Evolutionary conservation across 1,140 invertebrate species (phyloP), one percentile per base, ranked within the genome.

Genomic region (Halesus radiatus): DNA sequence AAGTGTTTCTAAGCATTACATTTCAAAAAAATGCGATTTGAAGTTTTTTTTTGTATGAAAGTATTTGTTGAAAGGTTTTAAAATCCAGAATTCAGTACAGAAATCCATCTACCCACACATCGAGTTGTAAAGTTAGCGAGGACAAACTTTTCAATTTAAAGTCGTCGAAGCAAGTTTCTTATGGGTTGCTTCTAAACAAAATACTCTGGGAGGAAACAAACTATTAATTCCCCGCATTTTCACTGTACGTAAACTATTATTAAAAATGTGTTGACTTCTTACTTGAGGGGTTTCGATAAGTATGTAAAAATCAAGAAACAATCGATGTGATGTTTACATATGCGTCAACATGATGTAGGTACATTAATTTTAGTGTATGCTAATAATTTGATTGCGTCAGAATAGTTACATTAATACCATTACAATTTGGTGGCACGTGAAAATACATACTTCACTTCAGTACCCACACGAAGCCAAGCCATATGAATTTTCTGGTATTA

Each of bases 401-500:
- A 75, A 58, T 58, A 74, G 72, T 75, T 75, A 56, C 72, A 58
- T 58, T 75, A 56, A 58, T 75, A 56, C n/a, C 52, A 60, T 56
- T 37, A 32, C 54, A 56, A 45, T 58, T 26, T 37, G 18, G 22
- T 56, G 70, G 53, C 23, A 37, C 53, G 53, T 32, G 54, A 26
- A 60, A 72, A 72, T 52, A 50, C 29, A 20, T 72, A 60, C 56
- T 60, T 72, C 37, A 45, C 37, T 45, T 23, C 32, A 23, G 26
- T 29, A 29, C 37, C 37, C n/a, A n/a, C n/a, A 13, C 7, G n/a
- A 72, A 18, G 68, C 26, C 62, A 66, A 29, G 32, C 74, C 62
- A 68, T 53, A 76, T 53, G 66, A 66, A 83, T 83, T 83, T 79
- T 81, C 79, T 64, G 23, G 37, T 72, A 83, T 81, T 76, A 79